Evolutionary conservation across 1,140 invertebrate species (phyloP), one percentile per base, ranked within the genome.

Genomic region (Diprion similis): DNA sequence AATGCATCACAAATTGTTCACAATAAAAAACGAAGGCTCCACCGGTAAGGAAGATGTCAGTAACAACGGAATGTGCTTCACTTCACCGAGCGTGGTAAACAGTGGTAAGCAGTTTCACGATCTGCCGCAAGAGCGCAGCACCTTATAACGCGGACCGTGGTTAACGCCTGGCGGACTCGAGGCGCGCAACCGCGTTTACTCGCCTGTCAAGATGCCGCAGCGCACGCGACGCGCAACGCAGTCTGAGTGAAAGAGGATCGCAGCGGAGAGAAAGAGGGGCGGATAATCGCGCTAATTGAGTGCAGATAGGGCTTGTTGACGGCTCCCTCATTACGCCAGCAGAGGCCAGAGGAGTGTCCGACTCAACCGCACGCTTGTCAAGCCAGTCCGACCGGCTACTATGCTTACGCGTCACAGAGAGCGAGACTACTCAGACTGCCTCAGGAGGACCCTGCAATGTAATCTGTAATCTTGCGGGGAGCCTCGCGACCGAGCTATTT

Each of bases 241-340:
- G 37, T 6, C 9, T 11, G 18, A 66, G 68, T 17, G 24, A 18
- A 68, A 37, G 24, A 46, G 46, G 70, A 10, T 17, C 67, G 59
- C 45, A 71, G 13, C 68, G 75, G 69, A 78, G 78, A 59, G 51
- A 59, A 59, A 10, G 51, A 59, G 77, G 75, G 78, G 73, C 78
- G 76, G 75, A 79, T 82, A 83, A 83, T 83, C 81, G 77, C 77
- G 77, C 78, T 83, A 83, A 83, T 83, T 83, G 80, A 83, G 82
- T 83, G 79, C 77, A 78, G 82, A 83, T 83, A 83, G 80, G 78
- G 78, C 78, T 80, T 79, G 80, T 82, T 83, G 81, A 83, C 80
- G 79, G 79, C 82, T 83, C 81, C 79, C 79, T 83, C 81, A 83
- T 83, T 83, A 83, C 73, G 74, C 74, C 72, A 74, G 24, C 11